Percentiles rank a stretch among this genome's conserved stretches.
Evolutionary conservation across 2,888 invertebrate genomes (phyloP).

Genomic region (Palloptera scutellata): DNA sequence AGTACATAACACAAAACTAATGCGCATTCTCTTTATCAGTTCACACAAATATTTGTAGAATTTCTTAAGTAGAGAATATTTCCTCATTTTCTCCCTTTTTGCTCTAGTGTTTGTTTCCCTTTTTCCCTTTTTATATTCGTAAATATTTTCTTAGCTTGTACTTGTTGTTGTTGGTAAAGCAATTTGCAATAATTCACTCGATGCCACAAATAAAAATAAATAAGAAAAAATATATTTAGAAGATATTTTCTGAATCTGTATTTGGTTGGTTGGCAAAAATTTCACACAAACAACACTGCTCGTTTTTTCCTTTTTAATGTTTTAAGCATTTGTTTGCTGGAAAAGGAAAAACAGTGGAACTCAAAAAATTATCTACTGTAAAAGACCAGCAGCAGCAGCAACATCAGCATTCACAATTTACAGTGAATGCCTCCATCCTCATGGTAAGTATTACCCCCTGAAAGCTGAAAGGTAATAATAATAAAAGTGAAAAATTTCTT

Average conservation of each 20-base stretch:
- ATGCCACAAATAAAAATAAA: conserved; percentile 1
- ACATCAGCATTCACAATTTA: background rate
- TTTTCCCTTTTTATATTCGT: background rate
- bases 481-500: conserved; percentile 1
- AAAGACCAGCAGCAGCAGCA: background rate
- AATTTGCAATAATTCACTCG: conserved; percentile 1
- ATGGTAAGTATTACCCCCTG: background rate
- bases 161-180: background rate
- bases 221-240: background rate
- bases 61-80: too few species aligned
- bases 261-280: too few species aligned
- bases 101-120: background rate
- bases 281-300: too few species aligned
- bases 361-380: background rate
- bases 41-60: too few species aligned
- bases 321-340: too few species aligned
- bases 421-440: too few species aligned
- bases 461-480: background rate
- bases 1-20: too few species aligned
- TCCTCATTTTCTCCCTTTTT: background rate
- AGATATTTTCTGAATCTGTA: too few species aligned
- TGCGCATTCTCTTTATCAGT: too few species aligned
- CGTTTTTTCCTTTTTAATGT: too few species aligned
- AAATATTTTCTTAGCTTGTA: background rate
- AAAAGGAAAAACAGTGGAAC: too few species aligned